A percentile compares a stretch with the other conserved stretches of the same genome.
These are phyloP conservation scores for Geotrupes spiniger DNA, from an alignment of 2,888 invertebrate species.

Conservation along the genomic window DNA sequence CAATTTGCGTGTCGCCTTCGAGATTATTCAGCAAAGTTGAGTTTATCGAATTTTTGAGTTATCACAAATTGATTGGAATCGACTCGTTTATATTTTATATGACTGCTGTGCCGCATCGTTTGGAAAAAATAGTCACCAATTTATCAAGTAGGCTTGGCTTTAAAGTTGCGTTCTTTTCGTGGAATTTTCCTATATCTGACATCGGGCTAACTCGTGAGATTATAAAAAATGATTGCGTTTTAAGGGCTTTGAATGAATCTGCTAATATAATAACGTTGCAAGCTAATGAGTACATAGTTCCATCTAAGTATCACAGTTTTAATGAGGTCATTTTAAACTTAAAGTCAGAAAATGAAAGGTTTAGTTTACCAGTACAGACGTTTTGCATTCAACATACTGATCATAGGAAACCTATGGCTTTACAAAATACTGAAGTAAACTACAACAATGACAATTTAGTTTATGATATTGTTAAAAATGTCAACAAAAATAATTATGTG, in stretches of 20 bases:
- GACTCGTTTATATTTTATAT: slow-evolving; percentile 66
- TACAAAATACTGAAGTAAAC: slow-evolving; percentile 42
- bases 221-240: slow-evolving; percentile 64
- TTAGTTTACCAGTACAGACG: slow-evolving; percentile 41
- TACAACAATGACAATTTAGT: slow-evolving; percentile 39
- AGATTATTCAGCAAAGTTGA: slow-evolving; percentile 56
- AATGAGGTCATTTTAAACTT: slow-evolving; percentile 56
- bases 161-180: slow-evolving; percentile 58
- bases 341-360: slow-evolving; percentile 44
- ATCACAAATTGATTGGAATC: slow-evolving; percentile 65
- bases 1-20: slow-evolving; percentile 64
- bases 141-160: slow-evolving; percentile 45
- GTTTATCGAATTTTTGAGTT: slow-evolving; percentile 65
- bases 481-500: slow-evolving; percentile 30
- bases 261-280: slow-evolving; percentile 57
- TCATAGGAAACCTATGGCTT: slow-evolving; percentile 39
- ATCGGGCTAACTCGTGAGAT: slow-evolving; percentile 48
- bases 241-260: slow-evolving; percentile 55
- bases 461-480: slow-evolving; percentile 36
- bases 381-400: slow-evolving; percentile 41
- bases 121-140: slow-evolving; percentile 48
- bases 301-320: slow-evolving; percentile 57
- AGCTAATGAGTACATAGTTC: slow-evolving; percentile 66
- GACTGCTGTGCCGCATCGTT: slow-evolving; percentile 51
- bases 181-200: slow-evolving; percentile 64